phyloP scores from a whole-genome alignment of 2,888 invertebrate species.

The Fabriciana adippe region DNA sequence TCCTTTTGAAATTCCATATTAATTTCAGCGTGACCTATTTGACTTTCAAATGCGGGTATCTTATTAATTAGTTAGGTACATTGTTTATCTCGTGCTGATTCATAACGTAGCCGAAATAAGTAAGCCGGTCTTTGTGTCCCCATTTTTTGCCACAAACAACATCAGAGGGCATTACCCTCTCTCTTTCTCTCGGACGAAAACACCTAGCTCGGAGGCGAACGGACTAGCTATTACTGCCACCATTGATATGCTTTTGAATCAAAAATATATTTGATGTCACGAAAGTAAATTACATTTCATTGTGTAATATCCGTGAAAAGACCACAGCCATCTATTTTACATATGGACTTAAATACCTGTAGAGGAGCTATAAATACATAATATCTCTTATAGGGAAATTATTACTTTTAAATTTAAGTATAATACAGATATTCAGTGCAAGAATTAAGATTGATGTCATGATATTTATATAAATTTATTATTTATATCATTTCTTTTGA shows the following conservation, averaged over 20 bases:
- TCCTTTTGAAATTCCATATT: constrained; percentile 28
- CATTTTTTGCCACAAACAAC: constrained; percentile 82
- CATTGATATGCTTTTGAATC: constrained; percentile 28
- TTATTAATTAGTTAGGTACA: constrained; percentile 57
- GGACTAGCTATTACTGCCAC: constrained; percentile 56
- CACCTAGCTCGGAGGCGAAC: constrained; percentile 66
- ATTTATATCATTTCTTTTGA: too few species aligned
- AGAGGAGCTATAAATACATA: too few species aligned
- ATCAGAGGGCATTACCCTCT: constrained; percentile 78
- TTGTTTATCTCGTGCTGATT: constrained; percentile 79
- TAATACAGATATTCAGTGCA: too few species aligned
- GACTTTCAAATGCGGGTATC: constrained; percentile 43
- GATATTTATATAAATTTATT: too few species aligned
- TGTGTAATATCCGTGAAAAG: constrained; percentile 4
- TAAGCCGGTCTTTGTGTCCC: constrained; percentile 75
- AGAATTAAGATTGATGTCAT: too few species aligned
- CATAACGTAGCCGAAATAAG: constrained; percentile 76
- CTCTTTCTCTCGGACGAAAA: constrained; percentile 66
- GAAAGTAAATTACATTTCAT: constrained; percentile 10
- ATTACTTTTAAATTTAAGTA: too few species aligned
- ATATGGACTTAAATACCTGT: too few species aligned
- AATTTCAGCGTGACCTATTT: constrained; percentile 40
- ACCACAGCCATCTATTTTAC: neutral
- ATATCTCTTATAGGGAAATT: too few species aligned
- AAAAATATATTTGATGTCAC: constrained; percentile 25